Base-by-base conservation (phyloP, 2,888 invertebrate genomes). In the Heliconius erato region DNA sequence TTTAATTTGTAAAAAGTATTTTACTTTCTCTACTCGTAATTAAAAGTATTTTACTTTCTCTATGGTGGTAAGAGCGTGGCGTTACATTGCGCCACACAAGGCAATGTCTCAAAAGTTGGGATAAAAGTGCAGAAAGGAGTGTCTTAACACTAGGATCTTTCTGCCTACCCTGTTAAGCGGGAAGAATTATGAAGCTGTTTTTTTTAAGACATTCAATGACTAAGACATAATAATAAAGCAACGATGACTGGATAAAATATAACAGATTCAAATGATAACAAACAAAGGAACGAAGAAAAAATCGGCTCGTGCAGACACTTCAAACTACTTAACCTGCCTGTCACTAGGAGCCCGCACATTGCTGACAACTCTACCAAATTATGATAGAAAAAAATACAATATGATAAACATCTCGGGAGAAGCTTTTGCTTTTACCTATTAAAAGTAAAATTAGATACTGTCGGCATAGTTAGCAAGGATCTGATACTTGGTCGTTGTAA, bases 261-360 rank as follows among this genome's bases (percentile, higher is more conserved):
- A 44, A 65, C 3, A 54, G 76, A 68, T 65, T 54, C 19, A 16
- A 67, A 35, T 69, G 74, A 79, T 76, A 74, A 74, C 59, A 72
- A 82, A 63, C 71, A 32, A 67, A 71, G 59, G 76, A 80, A 68
- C n/a, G 44, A 49, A 40, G 49, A 83, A 82, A 81, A 82, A 81
- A 77, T 80, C 74, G n/a, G 84, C 84, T 84, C 81, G 81, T 80
- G 81, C 81, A 79, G 81, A 35, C 68, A 78, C 40, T 81, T 26
- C 59, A 71, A 35, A n/a, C 54, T 71, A 71, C 67, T 44, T 40
- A 26, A 49, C 19, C 67, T 26, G 63, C 76, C 79, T 71, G 69
- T 82, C 54, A 81, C 80, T 83, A 83, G 26, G 77, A 80, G 74
- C 49, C 69, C 83, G 80, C 83, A 81, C 76, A 82, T 77, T 74